phyloP scores from a whole-genome alignment of 2,113 vertebrate species.

The Anguilla japonica region DNA sequence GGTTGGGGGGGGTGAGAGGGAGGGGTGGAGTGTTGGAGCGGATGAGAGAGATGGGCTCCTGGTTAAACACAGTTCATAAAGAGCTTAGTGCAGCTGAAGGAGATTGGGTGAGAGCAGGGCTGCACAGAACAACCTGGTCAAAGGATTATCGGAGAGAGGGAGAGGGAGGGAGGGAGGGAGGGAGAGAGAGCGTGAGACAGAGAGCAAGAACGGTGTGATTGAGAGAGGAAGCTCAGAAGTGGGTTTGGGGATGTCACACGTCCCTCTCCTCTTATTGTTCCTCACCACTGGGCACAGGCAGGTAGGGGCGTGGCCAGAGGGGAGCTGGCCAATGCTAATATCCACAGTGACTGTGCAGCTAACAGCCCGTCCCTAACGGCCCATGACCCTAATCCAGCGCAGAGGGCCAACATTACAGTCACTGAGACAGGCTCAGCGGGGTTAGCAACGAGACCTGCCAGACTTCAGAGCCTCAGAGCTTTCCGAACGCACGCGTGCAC shows the following conservation, averaged over 20 bases:
- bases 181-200: conserved; percentile 50
- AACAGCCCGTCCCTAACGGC: not conserved
- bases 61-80: conserved; percentile 35
- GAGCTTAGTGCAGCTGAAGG: conserved; percentile 35
- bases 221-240: not conserved
- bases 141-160: conserved; percentile 21
- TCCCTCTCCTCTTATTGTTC: not conserved
- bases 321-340: not conserved
- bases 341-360: not conserved
- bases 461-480: not conserved
- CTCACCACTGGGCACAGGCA: not conserved
- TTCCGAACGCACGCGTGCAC: not conserved
- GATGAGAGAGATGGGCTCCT: conserved; percentile 1
- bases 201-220: not conserved
- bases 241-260: not conserved
- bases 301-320: not conserved
- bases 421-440: not conserved
- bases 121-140: conserved; percentile 22
- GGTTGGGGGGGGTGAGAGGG: not conserved
- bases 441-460: not conserved
- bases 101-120: conserved; percentile 16
- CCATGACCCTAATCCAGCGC: conserved; percentile 2
- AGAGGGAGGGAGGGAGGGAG: not conserved
- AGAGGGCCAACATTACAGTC: not conserved
- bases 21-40: conserved; percentile 1